These are phyloP conservation scores for Parnassius orleans DNA, from an alignment of 2,888 invertebrate species.

Conservation along the genomic window DNA sequence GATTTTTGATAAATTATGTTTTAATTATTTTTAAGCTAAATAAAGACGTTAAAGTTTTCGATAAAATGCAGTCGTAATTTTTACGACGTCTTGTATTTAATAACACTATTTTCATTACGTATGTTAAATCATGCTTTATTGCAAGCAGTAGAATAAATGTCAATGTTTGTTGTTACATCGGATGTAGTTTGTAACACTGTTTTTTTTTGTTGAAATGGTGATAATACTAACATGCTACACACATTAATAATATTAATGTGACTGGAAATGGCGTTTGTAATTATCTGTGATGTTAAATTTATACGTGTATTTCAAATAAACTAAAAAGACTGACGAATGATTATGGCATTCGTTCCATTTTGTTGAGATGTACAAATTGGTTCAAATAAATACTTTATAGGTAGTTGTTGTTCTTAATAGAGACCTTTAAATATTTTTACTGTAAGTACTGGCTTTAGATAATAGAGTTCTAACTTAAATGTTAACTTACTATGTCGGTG, in stretches of 20 bases:
- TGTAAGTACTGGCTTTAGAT: neutral
- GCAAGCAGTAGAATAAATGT: too few species aligned
- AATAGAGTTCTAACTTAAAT: neutral
- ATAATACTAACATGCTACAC: conserved; percentile 1
- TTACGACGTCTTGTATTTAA: too few species aligned
- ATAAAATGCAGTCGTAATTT: too few species aligned
- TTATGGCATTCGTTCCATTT: conserved; percentile 15
- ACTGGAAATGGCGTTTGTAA: conserved; percentile 17
- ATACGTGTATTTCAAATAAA: conserved; percentile 13
- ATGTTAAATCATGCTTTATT: too few species aligned
- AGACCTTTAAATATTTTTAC: conserved; percentile 14
- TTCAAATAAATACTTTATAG: conserved; percentile 12
- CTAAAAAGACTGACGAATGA: conserved; percentile 16
- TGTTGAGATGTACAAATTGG: conserved; percentile 32
- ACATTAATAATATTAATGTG: neutral
- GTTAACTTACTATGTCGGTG: too few species aligned
- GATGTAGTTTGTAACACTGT: conserved; percentile 1
- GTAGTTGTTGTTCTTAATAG: conserved; percentile 23
- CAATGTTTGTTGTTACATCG: neutral
- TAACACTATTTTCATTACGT: too few species aligned
- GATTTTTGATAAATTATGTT: too few species aligned
- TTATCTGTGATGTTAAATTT: conserved; percentile 25
- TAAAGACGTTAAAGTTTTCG: too few species aligned
- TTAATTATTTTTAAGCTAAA: too few species aligned
- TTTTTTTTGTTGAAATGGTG: conserved; percentile 1